Conservation (phyloP, 1,140 invertebrate genomes). For the Proales similis region DNA sequence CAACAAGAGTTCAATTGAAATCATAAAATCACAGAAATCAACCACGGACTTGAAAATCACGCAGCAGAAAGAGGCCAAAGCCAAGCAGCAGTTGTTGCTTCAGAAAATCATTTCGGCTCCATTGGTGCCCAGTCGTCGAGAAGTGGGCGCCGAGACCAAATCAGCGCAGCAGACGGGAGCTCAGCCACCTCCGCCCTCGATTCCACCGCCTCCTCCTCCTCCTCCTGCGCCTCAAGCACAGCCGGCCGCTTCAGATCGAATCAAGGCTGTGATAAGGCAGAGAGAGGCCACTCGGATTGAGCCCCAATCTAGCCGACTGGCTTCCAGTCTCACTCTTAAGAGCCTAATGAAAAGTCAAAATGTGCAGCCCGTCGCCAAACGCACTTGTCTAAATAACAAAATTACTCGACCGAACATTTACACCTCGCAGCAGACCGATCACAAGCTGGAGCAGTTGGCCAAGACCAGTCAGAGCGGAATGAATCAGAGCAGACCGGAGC, state of each 20-base stretch:
- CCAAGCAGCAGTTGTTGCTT: constrained; percentile 20
- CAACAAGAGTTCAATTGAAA: background rate
- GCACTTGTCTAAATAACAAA: too few species aligned
- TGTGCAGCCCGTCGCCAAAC: too few species aligned
- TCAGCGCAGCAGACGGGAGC: background rate
- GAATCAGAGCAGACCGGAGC: too few species aligned
- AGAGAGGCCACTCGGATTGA: background rate
- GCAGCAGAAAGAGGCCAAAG: constrained; percentile 21
- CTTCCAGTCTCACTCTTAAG: too few species aligned
- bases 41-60: constrained; percentile 5
- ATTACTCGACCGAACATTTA: constrained; percentile 12
- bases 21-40: constrained; percentile 1
- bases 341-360: too few species aligned
- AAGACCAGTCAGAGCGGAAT: too few species aligned
- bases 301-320: too few species aligned
- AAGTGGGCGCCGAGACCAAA: background rate
- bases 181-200: background rate
- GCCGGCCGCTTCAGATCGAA: background rate
- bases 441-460: background rate
- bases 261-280: background rate
- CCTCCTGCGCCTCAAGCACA: background rate
- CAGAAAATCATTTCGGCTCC: too few species aligned
- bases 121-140: too few species aligned
- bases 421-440: constrained; percentile 13
- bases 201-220: background rate